Evolutionary conservation across 2,888 invertebrate species (phyloP).

Genomic region (Acrocera orbiculus): DNA sequence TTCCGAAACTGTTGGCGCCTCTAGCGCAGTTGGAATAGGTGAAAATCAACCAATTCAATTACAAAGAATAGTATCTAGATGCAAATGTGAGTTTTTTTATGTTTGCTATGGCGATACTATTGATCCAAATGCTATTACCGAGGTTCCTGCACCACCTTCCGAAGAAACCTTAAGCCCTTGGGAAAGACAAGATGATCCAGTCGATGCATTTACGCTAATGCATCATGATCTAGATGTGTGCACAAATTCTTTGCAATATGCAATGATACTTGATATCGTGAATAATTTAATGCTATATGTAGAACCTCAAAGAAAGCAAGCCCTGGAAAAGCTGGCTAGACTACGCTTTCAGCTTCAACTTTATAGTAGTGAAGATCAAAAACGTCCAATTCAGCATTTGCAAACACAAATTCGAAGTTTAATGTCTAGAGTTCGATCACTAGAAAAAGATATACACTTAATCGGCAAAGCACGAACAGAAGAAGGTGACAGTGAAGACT

Average conservation of each 20-base stretch:
- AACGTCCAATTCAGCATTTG: conserved; percentile 76
- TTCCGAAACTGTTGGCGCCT: conserved; percentile 72
- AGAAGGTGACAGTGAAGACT: conserved; percentile 39
- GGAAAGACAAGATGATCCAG: conserved; percentile 70
- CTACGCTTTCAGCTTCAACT: conserved; percentile 90
- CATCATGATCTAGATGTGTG: conserved; percentile 98
- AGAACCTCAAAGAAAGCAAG: conserved; percentile 86
- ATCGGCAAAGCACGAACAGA: conserved; percentile 65
- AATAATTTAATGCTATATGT: conserved; percentile 94
- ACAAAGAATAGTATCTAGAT: conserved; percentile 91
- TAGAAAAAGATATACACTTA: conserved; percentile 80
- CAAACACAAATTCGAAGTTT: conserved; percentile 63
- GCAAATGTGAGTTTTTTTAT: conserved; percentile 97
- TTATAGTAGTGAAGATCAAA: conserved; percentile 78
- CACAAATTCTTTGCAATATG: conserved; percentile 86
- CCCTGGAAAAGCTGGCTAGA: conserved; percentile 64
- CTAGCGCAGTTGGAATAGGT: conserved; percentile 45
- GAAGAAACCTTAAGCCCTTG: conserved; percentile 55
- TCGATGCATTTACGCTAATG: conserved; percentile 93
- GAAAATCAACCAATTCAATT: conserved; percentile 46
- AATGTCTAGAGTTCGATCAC: conserved; percentile 60
- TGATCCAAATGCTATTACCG: conserved; percentile 35
- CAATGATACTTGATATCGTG: conserved; percentile 92
- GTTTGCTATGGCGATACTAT: conserved; percentile 75
- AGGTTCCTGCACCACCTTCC: conserved; percentile 51